A percentile compares a stretch with the other conserved stretches of the same genome.
phyloP scores from a whole-genome alignment of 2,888 invertebrate genomes.

The Drosophila gaucha region DNA sequence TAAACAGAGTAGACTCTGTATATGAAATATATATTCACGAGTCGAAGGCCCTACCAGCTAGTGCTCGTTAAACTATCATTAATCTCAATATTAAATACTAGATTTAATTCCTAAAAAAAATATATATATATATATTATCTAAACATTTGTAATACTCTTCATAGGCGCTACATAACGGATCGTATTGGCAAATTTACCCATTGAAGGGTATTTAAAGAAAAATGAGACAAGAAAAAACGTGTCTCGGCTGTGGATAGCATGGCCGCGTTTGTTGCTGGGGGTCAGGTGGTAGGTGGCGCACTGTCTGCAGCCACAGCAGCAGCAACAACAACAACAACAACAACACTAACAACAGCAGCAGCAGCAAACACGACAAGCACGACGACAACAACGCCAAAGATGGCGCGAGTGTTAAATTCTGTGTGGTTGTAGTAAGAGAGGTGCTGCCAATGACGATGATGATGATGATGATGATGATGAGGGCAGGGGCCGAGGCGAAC shows the following conservation, averaged over 20 bases:
- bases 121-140: background rate
- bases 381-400: constrained; percentile 65
- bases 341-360: background rate
- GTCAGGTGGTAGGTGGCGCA: constrained; percentile 67
- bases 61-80: too few relatives aligned
- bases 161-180: background rate
- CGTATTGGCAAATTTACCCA: background rate
- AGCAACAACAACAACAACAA: constrained; percentile 17
- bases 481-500: background rate
- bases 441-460: constrained; percentile 23
- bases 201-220: constrained; percentile 14
- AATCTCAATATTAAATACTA: too few relatives aligned
- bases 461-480: constrained; percentile 13
- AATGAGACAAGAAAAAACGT: constrained; percentile 19
- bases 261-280: constrained; percentile 41
- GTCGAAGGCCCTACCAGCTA: too few relatives aligned
- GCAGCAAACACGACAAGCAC: constrained; percentile 13
- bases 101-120: too few relatives aligned
- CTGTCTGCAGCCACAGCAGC: constrained; percentile 59
- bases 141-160: background rate
- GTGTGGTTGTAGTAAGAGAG: constrained; percentile 41
- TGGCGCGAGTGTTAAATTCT: constrained; percentile 64
- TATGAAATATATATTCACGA: too few relatives aligned
- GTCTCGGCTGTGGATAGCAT: constrained; percentile 23
- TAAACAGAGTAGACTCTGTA: too few relatives aligned